Base-by-base conservation (phyloP, 2,797 vertebrate genomes). In the Gadopsis bispinosus region DNA sequence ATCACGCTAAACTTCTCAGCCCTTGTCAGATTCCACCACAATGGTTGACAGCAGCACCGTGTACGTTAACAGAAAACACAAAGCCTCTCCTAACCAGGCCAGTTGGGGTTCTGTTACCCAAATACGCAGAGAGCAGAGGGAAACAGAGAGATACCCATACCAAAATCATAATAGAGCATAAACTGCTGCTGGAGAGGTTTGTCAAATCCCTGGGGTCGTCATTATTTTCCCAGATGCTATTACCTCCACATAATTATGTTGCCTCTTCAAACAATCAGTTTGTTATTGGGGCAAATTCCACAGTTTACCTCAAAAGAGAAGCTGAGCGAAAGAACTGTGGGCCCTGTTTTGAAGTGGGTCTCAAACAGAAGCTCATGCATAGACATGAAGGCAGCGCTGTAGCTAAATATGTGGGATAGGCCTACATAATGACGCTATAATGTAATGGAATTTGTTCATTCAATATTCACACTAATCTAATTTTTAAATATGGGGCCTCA, bases 171-270 rank as follows among this genome's bases (percentile, higher is more conserved):
- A 83, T 50, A 73, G 77, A 81, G 59, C 77, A 75, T 86, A 91
- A 92, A 91, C 83, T 92, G 88, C 91, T 91, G 89, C 89, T 75
- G 72, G 69, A 78, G 84, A 87, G 77, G 51, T 67, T 88, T 89
- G 87, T 73, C 47, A 69, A 86, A 69, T 88, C 91, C 84, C 93
- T 13, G 4, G 84, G 84, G 93, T 89, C 88, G 87, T 92, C 88
- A 92, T 94, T 94, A 93, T 92, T 94, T 92, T 93, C 86, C 88
- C 88, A 93, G 88, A 92, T 90, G 85, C 84, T 89, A 92, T 93
- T 93, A 93, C 89, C 88, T 87, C 87, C 87, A 83, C 85, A 82
- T 92, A 93, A 93, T 93, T 88, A 91, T 87, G 80, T 80, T 91
- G 84, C 84, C 88, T 88, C 91, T 93, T 94, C 90, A 93, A 93